Conservation (phyloP, 2,888 invertebrate species). For the Parascotia fuliginaria region DNA sequence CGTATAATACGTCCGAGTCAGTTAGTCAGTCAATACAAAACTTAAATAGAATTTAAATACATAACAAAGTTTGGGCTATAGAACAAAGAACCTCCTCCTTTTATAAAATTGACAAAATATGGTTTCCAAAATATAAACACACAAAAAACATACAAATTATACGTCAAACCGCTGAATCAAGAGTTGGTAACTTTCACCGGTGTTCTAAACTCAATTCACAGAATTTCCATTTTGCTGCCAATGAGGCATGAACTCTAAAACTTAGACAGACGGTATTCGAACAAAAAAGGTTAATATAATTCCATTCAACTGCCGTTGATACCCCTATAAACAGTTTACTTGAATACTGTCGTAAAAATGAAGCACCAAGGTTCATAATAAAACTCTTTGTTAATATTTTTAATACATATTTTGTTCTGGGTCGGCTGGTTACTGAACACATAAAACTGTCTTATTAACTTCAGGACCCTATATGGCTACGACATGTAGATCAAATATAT, state of each 20-base stretch:
- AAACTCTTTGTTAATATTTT: slow-evolving; percentile 46
- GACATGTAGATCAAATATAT: slow-evolving; percentile 21
- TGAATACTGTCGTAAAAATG: slow-evolving; percentile 44
- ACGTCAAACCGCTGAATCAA: not conserved
- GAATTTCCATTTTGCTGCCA: slow-evolving; percentile 33
- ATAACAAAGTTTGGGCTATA: too few species aligned
- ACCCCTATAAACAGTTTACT: slow-evolving; percentile 45
- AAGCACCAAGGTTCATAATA: slow-evolving; percentile 39
- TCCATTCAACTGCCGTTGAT: slow-evolving; percentile 35
- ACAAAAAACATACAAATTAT: not conserved
- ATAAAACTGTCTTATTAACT: slow-evolving; percentile 40
- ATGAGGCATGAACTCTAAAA: slow-evolving; percentile 39
- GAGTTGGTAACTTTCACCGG: slow-evolving; percentile 2
- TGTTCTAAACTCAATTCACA: slow-evolving; percentile 18
- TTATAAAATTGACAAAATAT: not conserved
- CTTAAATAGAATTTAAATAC: too few species aligned
- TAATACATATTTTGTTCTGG: slow-evolving; percentile 35
- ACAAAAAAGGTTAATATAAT: slow-evolving; percentile 46
- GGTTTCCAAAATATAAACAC: slow-evolving; percentile 1
- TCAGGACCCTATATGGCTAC: slow-evolving; percentile 23
- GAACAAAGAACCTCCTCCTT: too few species aligned
- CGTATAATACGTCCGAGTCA: too few species aligned
- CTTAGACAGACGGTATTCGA: slow-evolving; percentile 27
- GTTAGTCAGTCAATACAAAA: too few species aligned
- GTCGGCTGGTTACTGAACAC: slow-evolving; percentile 24